Evolutionary conservation across 2,797 vertebrate species (phyloP), one percentile per base, ranked within the genome.

Genomic region (Danionella dracula): DNA sequence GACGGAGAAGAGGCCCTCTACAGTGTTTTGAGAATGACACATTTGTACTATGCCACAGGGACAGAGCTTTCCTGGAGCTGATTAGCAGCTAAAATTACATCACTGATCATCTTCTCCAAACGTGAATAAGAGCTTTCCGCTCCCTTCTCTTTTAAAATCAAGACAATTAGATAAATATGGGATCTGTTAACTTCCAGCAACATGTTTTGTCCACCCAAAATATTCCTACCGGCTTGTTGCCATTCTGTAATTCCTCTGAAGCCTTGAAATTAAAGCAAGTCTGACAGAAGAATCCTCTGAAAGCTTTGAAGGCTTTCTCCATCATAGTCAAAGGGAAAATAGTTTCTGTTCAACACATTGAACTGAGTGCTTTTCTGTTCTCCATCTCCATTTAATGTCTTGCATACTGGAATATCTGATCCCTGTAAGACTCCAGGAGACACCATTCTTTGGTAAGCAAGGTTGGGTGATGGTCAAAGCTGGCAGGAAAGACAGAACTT

Each of bases 41-140:
- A 70, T 76, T 78, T 73, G 70, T 78, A 50, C 68, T 82, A 85
- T 70, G 79, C 85, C 84, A 79, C 82, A 79, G 78, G 77, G 84
- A 78, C 83, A 71, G 29, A 49, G 29, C n/a, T 20, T 60, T 78
- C 66, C 75, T 72, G 69, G 2, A 76, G 35, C 80, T 85, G 84
- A 87, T 87, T 86, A 83, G 78, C 71, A 78, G 80, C 78, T 82
- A 76, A 86, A 88, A 89, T 87, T 84, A 82, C 80, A 80, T 80
- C 77, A 72, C 72, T 82, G 72, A 81, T 82, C 83, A 83, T 83
- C 82, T 76, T 83, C 77, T 75, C 76, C 71, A 79, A 69, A 78
- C 64, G 38, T 56, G 46, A 78, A 72, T 72, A 69, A 50, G 70
- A 17, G 35, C 70, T 63, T 67, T 23, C 31, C 59, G 37, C 54